Conservation (phyloP, 2,113 vertebrate genomes). For the Arothron firmamentum region DNA sequence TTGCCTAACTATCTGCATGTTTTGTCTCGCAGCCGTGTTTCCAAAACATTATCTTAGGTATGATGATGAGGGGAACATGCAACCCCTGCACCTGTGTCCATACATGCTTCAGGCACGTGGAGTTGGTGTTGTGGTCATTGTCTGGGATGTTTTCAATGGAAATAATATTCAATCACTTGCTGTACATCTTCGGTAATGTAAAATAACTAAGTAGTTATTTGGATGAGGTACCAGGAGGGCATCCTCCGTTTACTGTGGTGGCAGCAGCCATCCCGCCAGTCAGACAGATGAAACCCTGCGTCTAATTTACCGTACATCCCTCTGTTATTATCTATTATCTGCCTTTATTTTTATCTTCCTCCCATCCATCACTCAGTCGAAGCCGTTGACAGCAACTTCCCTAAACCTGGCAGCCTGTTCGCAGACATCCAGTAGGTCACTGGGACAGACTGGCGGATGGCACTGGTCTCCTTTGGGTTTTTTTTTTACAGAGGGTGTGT, state of each 20-base stretch:
- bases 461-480: not conserved
- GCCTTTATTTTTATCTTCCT: constrained; percentile 37
- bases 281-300: too few species aligned
- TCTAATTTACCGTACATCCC: not conserved
- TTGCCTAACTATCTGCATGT: not conserved
- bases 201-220: not conserved
- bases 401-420: constrained; percentile 41
- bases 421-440: constrained; percentile 25
- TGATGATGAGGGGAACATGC: not conserved
- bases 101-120: constrained; percentile 13
- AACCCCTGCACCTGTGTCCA: constrained; percentile 33
- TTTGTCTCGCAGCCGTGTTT: constrained; percentile 12
- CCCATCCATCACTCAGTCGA: constrained; percentile 17
- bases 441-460: not conserved
- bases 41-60: constrained; percentile 15
- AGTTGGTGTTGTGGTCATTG: constrained; percentile 7
- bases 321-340: constrained; percentile 34
- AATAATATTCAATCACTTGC: not conserved
- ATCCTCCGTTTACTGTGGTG: too few species aligned
- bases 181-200: too few species aligned
- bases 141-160: constrained; percentile 28
- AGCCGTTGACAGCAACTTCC: constrained; percentile 67
- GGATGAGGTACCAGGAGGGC: not conserved
- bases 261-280: not conserved
- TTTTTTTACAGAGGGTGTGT: constrained; percentile 14